A percentile compares a stretch with the other conserved stretches of the same genome.
phyloP scores from a whole-genome alignment of 2,113 vertebrate genomes.

The Orycteropus afer region DNA sequence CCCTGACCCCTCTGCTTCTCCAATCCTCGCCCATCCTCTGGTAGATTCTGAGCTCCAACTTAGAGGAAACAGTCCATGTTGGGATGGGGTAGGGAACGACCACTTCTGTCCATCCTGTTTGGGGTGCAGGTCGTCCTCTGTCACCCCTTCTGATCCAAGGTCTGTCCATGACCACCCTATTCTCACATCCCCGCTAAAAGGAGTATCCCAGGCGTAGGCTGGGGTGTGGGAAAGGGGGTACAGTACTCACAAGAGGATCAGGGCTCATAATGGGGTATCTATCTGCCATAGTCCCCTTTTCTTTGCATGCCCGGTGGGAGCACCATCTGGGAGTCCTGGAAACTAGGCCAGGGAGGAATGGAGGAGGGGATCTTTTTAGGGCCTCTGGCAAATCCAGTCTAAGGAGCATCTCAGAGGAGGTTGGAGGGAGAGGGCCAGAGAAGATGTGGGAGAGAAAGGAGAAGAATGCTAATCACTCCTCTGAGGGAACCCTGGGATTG shows the following conservation, averaged over 20 bases:
- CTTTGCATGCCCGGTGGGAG: not conserved
- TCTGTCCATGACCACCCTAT: not conserved
- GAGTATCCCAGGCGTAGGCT: not conserved
- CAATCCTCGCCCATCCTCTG: accelerated
- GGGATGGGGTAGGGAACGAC: too few species aligned
- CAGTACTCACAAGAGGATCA: not conserved
- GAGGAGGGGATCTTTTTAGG: too few species aligned
- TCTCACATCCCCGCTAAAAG: accelerated
- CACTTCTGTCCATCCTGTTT: not conserved
- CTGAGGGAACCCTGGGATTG: not conserved
- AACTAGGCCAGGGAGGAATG: not conserved
- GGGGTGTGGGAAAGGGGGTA: not conserved
- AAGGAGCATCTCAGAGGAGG: not conserved
- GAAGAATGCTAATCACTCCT: accelerated
- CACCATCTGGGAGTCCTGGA: not conserved
- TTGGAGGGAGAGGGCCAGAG: not conserved
- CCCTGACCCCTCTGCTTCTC: accelerated
- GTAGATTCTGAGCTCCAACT: not conserved
- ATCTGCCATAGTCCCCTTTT: not conserved
- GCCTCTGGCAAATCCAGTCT: not conserved
- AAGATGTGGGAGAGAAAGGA: not conserved
- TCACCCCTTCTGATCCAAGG: not conserved
- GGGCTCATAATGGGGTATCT: too few species aligned
- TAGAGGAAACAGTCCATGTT: not conserved
- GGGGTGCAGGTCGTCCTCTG: accelerated